Base-by-base conservation (phyloP, 2,113 vertebrate genomes). In the Oxyura jamaicensis region DNA sequence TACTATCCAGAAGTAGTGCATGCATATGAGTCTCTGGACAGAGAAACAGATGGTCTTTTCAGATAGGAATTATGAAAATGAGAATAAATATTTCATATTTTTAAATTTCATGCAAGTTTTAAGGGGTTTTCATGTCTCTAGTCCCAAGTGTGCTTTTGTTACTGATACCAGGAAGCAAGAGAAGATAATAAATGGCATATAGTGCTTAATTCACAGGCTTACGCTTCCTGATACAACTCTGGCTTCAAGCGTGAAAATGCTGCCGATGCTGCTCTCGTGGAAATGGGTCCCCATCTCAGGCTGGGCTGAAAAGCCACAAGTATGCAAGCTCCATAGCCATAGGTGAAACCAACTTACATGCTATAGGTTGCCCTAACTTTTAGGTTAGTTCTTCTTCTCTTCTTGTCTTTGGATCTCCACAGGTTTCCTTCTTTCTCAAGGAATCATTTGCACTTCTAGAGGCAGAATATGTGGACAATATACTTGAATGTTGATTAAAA, bases 61-160 rank as follows among this genome's bases (percentile, higher is more conserved):
- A 93, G 80, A 82, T n/a, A 77, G 17, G 60, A 96, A 85, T 80
- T 95, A 88, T 71, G 80, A 95, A 96, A 93, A 83, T 73, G 31
- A 91, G 35, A 78, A 91, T 94, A 93, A 96, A 86, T 82, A 72
- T 90, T 97, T 88, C 68, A 92, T 80, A 77, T 85, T 94, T 10
- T 33, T 19, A 92, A 78, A 6, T 28, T 60, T 46, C 1, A 31
- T 89, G 41, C 46, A 83, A 80, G 41, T 95, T 95, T 91, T 83
- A 84, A 26, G 36, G 33, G 10, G 26, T 48, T 93, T 83, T 87
- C 2, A 0, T 53, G 12, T 80, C 59, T 48, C 53, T 23, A 33
- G 59, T 90, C 83, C 66, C 79, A 53, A 41, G 17, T n/a, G 77
- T 26, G 13, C 25, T 89, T 86, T 94, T 95, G 65, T 66, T 90